phyloP scores from a whole-genome alignment of 1,140 invertebrate genomes.

The Paraescarpia echinospica region DNA sequence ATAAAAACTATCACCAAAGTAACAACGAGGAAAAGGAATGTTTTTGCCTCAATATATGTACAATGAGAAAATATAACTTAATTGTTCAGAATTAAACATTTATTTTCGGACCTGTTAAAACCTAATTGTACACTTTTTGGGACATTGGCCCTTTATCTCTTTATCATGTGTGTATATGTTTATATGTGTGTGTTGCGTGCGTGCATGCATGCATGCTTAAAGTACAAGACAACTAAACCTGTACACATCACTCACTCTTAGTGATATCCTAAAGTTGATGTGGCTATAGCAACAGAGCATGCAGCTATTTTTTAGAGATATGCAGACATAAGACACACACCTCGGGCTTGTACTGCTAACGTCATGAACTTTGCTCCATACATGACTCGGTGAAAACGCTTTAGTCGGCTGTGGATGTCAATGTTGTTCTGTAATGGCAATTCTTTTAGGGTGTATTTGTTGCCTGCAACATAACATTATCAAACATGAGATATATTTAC shows the following conservation, averaged over 20 bases:
- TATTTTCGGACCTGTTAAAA: too few species aligned
- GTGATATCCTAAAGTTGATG: not conserved
- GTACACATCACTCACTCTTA: not conserved
- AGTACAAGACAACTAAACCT: too few species aligned
- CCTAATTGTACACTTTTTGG: too few species aligned
- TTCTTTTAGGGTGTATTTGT: constrained; percentile 69
- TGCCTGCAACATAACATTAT: constrained; percentile 39
- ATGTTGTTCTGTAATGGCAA: constrained; percentile 41
- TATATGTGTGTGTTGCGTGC: too few species aligned
- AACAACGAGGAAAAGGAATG: too few species aligned
- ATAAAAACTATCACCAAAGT: too few species aligned
- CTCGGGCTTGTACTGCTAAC: constrained; percentile 50
- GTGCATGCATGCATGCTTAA: too few species aligned
- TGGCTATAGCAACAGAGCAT: not conserved
- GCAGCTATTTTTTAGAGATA: not conserved
- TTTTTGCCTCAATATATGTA: too few species aligned
- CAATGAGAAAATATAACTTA: too few species aligned
- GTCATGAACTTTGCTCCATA: constrained; percentile 56
- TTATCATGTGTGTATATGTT: too few species aligned
- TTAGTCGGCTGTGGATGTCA: constrained; percentile 45
- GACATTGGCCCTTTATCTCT: too few species aligned
- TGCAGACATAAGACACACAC: constrained; percentile 31
- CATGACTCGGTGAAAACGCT: constrained; percentile 41
- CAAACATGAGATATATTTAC: not conserved
- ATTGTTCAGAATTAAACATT: too few species aligned